These are phyloP conservation scores for Lophotriccus pileatus DNA, from an alignment of 2,797 vertebrate species.

Conservation along the genomic window DNA sequence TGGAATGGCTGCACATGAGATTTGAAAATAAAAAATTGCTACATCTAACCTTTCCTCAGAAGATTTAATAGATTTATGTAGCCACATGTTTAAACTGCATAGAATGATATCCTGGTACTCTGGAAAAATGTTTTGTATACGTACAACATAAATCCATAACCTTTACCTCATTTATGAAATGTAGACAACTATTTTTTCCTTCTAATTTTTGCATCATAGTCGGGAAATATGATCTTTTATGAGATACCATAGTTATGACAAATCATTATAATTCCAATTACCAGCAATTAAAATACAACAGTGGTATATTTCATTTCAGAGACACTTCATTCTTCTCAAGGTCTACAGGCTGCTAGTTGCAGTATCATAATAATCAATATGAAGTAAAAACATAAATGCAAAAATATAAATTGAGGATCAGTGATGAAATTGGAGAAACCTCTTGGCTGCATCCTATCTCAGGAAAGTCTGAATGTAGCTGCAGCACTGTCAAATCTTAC, in stretches of 20 bases:
- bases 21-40: background rate
- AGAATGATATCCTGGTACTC: background rate
- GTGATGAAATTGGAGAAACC: background rate
- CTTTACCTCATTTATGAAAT: background rate
- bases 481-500: background rate
- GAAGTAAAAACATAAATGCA: background rate
- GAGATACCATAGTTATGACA: background rate
- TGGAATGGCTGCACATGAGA: background rate
- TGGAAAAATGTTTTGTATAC: background rate
- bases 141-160: background rate
- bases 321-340: background rate
- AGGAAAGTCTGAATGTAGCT: background rate
- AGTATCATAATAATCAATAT: background rate
- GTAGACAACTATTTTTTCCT: background rate
- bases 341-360: background rate
- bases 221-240: background rate
- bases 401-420: background rate
- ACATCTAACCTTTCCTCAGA: background rate
- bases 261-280: background rate
- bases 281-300: background rate
- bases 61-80: background rate
- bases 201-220: background rate
- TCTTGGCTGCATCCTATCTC: background rate
- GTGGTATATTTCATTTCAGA: background rate
- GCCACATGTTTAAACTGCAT: background rate